Base-by-base conservation (phyloP, 1,140 invertebrate genomes). In the Kradibia gibbosae region DNA sequence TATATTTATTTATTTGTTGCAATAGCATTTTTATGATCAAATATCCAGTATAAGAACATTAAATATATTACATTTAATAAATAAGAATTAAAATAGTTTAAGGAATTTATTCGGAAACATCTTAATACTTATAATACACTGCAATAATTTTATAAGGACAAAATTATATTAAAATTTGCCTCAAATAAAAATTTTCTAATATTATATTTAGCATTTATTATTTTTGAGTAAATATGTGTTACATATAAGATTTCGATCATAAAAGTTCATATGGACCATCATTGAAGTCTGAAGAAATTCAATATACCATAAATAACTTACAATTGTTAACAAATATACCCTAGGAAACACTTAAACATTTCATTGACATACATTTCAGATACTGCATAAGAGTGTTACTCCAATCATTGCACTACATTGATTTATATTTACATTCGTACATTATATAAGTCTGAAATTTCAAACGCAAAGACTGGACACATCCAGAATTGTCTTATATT, bases 401-500 rank as follows among this genome's bases (percentile, higher is more conserved):
- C 22, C 42, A 39, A 17, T 20, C 53, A 42, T 70, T 39, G n/a
- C 25, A 57, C 31, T 1, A 62, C 20, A 62, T 13, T 3, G 34
- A 65, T 34, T 39, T 34, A 22, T 22, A 39, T 65, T 65, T 10
- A 1, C 28, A 65, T 36, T 65, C 34, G 22, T 65, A 22, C 62
- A 53, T 11, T 20, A 17, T 11, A 53, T 22, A 31, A 20, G 13
- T 22, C 28, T 55, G 48, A 45, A 28, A 70, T 53, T 76, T 70
- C 42, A 48, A 78, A 70, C 28, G 36, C 42, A 53, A 65, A 65
- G 28, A 65, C 57, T 22, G 22, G 45, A 31, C 48, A 31, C 42
- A 71, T 79, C 48, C 67, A 73, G 60, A 80, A 72, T 48, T 73
- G 67, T 62, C 55, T 70, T 67, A 80, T 80, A 80, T 50, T 50